Percentiles rank a stretch among this genome's conserved stretches.
phyloP scores from a whole-genome alignment of 53 echinoderm and acorn worm genomes.

The Antedon mediterranea region DNA sequence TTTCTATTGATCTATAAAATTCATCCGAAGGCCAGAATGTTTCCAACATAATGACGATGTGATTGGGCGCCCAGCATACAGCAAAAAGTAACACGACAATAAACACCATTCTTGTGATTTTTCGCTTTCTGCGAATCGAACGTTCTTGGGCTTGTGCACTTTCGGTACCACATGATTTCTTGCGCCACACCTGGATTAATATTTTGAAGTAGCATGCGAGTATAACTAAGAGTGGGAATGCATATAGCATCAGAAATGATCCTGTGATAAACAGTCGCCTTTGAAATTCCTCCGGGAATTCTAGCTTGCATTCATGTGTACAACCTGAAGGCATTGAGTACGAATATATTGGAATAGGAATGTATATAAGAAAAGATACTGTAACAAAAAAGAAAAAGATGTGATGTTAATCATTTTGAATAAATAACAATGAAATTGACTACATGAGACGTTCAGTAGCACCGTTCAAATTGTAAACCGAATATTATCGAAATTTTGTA shows the following conservation, averaged over 20 bases:
- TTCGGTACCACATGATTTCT: conserved; percentile 77
- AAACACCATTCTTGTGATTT: conserved; percentile 95
- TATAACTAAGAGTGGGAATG: conserved; percentile 61
- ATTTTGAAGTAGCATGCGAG: conserved; percentile 77
- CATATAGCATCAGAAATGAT: conserved; percentile 46
- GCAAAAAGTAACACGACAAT: conserved; percentile 89
- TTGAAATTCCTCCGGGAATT: conserved; percentile 7
- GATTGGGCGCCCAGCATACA: conserved; percentile 76
- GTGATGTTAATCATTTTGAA: background rate
- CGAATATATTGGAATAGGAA: conserved; percentile 39
- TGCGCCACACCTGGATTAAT: conserved; percentile 78
- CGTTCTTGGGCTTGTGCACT: conserved; percentile 95
- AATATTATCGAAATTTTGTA: too few species aligned
- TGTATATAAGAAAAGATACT: conserved; percentile 51
- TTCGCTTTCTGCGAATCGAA: conserved; percentile 68
- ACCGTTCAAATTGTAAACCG: too few species aligned
- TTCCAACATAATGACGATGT: conserved; percentile 41
- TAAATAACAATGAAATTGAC: too few species aligned
- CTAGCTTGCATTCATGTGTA: conserved; percentile 11
- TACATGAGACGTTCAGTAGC: too few species aligned
- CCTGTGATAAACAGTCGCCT: conserved; percentile 25
- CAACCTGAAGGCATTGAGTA: background rate
- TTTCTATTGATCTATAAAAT: background rate
- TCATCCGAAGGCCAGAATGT: background rate
- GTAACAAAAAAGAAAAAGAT: conserved; percentile 5